Evolutionary conservation across 1,140 invertebrate species (phyloP).

Genomic region (Lamellibrachia luymesi): DNA sequence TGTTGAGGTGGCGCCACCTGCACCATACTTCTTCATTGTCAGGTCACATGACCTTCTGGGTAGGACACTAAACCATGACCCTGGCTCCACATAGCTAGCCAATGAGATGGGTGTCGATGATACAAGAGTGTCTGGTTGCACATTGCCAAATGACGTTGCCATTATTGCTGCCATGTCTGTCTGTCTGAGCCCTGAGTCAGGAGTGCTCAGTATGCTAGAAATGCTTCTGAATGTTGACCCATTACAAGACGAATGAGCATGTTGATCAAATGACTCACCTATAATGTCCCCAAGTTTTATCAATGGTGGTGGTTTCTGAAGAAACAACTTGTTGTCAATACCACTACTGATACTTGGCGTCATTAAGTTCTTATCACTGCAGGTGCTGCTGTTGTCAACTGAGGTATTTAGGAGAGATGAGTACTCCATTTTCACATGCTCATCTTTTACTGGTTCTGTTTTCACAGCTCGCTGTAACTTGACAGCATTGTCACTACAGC

Average conservation of each 20-base stretch:
- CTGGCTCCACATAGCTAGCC: not conserved
- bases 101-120: not conserved
- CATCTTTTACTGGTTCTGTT: not conserved
- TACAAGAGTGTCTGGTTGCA: not conserved
- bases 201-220: constrained; percentile 12
- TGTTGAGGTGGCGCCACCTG: not conserved
- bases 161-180: not conserved
- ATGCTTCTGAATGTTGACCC: constrained; percentile 13
- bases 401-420: not conserved
- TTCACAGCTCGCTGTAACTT: not conserved
- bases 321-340: not conserved
- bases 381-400: not conserved
- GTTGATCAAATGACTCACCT: not conserved
- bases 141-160: not conserved
- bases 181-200: not conserved
- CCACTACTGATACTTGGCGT: not conserved
- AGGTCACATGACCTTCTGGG: constrained; percentile 7
- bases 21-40: not conserved
- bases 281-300: not conserved
- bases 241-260: not conserved
- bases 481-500: not conserved
- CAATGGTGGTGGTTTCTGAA: not conserved
- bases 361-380: not conserved
- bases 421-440: not conserved
- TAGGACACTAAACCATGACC: constrained; percentile 12